phyloP scores from a whole-genome alignment of 2,888 invertebrate species.

The Mesochorus sp. region DNA sequence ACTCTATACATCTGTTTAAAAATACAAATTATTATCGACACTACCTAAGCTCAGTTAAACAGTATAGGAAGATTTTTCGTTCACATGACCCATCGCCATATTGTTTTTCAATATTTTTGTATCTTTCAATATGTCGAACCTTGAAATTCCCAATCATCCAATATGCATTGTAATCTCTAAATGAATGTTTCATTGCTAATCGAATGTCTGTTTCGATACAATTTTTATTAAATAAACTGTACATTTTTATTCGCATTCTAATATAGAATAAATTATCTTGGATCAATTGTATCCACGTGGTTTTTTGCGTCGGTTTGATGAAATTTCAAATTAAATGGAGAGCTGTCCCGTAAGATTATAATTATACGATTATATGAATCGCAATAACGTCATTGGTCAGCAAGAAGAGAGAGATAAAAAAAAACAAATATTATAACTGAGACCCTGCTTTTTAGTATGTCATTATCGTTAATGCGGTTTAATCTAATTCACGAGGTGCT shows the following conservation, averaged over 20 bases:
- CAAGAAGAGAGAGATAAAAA: not conserved
- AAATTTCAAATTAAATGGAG: slow-evolving; percentile 68
- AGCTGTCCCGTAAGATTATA: slow-evolving; percentile 26
- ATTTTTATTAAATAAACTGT: slow-evolving; percentile 66
- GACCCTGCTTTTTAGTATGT: slow-evolving; percentile 76
- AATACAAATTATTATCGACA: slow-evolving; percentile 41
- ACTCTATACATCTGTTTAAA: slow-evolving; percentile 29
- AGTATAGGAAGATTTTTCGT: slow-evolving; percentile 58
- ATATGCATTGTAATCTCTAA: not conserved
- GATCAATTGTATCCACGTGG: slow-evolving; percentile 65
- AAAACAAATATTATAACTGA: slow-evolving; percentile 59
- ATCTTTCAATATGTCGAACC: slow-evolving; percentile 26
- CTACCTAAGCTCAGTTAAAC: slow-evolving; percentile 55
- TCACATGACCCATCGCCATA: slow-evolving; percentile 21
- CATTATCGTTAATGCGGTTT: slow-evolving; percentile 65
- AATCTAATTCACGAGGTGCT: slow-evolving; percentile 66
- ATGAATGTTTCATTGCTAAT: slow-evolving; percentile 48
- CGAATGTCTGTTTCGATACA: slow-evolving; percentile 55
- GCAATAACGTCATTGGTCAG: slow-evolving; percentile 64
- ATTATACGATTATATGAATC: slow-evolving; percentile 12
- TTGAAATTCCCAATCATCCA: slow-evolving; percentile 4
- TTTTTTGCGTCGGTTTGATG: slow-evolving; percentile 60
- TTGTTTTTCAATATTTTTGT: slow-evolving; percentile 20
- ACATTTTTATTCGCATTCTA: slow-evolving; percentile 67
- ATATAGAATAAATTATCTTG: slow-evolving; percentile 77